Evolutionary conservation across 23 tunicate species (phyloP).

Genomic region (Corella eumyota): DNA sequence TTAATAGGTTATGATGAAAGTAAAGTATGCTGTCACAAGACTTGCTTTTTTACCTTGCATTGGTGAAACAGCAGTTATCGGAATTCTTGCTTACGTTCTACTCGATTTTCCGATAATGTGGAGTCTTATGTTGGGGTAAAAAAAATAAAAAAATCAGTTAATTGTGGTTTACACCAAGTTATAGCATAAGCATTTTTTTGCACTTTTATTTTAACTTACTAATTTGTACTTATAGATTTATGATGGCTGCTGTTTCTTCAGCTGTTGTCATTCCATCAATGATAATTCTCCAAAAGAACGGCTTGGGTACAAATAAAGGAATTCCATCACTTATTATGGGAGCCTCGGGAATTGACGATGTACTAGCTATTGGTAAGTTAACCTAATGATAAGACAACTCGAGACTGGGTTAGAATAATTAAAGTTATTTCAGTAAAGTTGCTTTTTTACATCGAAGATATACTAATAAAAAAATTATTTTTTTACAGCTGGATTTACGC

Average conservation of each 20-base stretch:
- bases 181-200: background rate
- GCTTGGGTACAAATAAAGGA: constrained; percentile 49
- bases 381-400: too few species aligned
- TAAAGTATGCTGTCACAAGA: constrained; percentile 79
- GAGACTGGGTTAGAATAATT: too few species aligned
- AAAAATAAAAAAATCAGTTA: background rate
- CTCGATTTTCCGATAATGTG: constrained; percentile 50
- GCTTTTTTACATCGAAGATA: too few species aligned
- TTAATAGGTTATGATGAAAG: constrained; percentile 59
- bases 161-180: background rate
- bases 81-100: constrained; percentile 32
- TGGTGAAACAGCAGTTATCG: constrained; percentile 36
- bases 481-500: constrained; percentile 74
- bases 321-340: constrained; percentile 87
- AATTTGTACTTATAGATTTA: constrained; percentile 25
- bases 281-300: constrained; percentile 34
- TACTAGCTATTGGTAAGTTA: constrained; percentile 65
- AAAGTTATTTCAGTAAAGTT: too few species aligned
- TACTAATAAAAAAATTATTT: too few species aligned
- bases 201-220: background rate
- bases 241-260: constrained; percentile 85
- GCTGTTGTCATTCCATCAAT: constrained; percentile 83
- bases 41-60: constrained; percentile 76
- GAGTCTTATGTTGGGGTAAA: constrained; percentile 88
- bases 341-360: constrained; percentile 86